These are phyloP conservation scores for Oncopodura yosiiana DNA, from an alignment of 1,140 invertebrate genomes.

Conservation along the genomic window DNA sequence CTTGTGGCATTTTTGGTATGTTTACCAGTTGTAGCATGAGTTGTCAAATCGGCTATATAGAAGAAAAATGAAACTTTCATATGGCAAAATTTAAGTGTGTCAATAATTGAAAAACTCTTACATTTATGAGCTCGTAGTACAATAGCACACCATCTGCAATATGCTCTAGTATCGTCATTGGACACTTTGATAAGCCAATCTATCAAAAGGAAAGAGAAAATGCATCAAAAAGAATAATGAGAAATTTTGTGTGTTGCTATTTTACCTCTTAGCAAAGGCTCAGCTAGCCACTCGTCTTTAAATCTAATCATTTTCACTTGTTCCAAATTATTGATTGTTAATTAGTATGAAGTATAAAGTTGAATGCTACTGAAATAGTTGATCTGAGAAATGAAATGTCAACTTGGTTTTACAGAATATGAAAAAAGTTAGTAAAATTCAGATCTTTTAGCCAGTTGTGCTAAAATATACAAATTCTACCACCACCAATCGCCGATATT, in stretches of 20 bases:
- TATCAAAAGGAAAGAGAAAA: conserved; percentile 1
- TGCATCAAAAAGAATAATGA: not conserved
- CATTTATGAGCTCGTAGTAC: conserved; percentile 20
- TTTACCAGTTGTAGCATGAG: conserved; percentile 12
- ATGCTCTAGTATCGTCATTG: conserved; percentile 23
- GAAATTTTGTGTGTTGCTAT: not conserved
- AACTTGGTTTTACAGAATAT: too few species aligned
- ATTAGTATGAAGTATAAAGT: too few species aligned
- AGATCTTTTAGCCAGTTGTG: too few species aligned
- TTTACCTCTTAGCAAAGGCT: conserved; percentile 12
- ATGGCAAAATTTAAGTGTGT: not conserved
- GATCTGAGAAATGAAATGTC: too few species aligned
- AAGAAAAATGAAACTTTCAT: not conserved
- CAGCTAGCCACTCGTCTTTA: conserved; percentile 12
- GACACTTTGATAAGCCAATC: conserved; percentile 27
- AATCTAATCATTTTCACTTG: conserved; percentile 9
- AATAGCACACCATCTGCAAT: conserved; percentile 22
- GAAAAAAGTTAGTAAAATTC: too few species aligned
- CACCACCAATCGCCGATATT: too few species aligned
- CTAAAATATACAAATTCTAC: too few species aligned
- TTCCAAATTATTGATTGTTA: too few species aligned
- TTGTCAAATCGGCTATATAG: conserved; percentile 9
- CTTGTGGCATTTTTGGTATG: conserved; percentile 14
- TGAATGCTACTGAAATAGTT: too few species aligned
- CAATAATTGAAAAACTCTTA: not conserved